Percentiles rank a stretch among this genome's conserved stretches.
These are phyloP conservation scores for Thermophis baileyi DNA, from an alignment of 2,113 vertebrate genomes.

Conservation along the genomic window DNA sequence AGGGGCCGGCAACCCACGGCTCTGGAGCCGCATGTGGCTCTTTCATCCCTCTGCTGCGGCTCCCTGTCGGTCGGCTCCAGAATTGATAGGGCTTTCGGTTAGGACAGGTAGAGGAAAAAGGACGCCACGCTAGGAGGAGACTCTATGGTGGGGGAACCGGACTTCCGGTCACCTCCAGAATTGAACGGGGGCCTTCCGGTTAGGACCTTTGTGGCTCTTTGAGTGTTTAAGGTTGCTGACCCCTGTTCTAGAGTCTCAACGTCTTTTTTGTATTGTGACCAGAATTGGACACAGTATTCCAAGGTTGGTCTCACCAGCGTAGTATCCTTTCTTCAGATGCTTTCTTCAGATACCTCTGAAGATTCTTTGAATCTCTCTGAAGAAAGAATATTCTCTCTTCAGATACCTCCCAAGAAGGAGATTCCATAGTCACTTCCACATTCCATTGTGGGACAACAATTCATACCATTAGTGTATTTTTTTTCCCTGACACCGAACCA, in stretches of 20 bases:
- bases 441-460: not conserved
- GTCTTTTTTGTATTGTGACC: not conserved
- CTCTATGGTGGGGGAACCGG: too few relatives aligned
- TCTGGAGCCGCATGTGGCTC: too few relatives aligned
- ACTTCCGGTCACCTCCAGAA: too few relatives aligned
- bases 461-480: not conserved
- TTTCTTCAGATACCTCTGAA: not conserved
- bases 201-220: too few relatives aligned
- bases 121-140: too few relatives aligned
- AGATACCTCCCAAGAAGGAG: not conserved
- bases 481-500: not conserved
- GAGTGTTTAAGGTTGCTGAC: too few relatives aligned
- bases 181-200: too few relatives aligned
- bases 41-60: too few relatives aligned
- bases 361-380: not conserved
- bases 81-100: too few relatives aligned
- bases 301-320: not conserved
- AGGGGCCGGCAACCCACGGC: too few relatives aligned
- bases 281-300: not conserved
- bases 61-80: too few relatives aligned
- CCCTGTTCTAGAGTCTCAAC: not conserved
- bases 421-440: not conserved
- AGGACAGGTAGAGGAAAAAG: too few relatives aligned
- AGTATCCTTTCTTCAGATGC: not conserved
- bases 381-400: not conserved